Evolutionary conservation across 2,113 vertebrate species (phyloP).

Genomic region (Puffinus mauretanicus): DNA sequence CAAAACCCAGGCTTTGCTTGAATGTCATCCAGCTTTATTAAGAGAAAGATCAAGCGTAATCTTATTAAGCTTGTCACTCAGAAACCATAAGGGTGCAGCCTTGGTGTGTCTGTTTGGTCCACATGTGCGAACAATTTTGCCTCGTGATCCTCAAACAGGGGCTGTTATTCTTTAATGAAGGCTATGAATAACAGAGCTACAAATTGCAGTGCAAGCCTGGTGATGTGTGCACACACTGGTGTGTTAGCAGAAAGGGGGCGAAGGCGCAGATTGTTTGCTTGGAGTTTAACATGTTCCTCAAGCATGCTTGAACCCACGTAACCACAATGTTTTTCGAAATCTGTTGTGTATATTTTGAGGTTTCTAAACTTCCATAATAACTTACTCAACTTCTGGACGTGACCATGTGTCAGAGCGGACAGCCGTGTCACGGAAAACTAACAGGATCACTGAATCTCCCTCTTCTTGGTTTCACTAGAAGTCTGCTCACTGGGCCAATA

Average conservation of each 20-base stretch:
- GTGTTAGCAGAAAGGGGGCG: not conserved
- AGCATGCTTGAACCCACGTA: not conserved
- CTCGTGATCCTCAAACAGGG: slow-evolving; percentile 6
- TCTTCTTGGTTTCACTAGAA: not conserved
- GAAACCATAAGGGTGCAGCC: slow-evolving; percentile 26
- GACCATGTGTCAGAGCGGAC: not conserved
- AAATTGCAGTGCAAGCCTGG: not conserved
- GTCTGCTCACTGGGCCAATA: not conserved
- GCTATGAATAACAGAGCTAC: slow-evolving; percentile 11
- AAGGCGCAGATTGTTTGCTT: slow-evolving; percentile 24
- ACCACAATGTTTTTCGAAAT: slow-evolving; percentile 33
- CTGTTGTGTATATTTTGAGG: slow-evolving; percentile 51
- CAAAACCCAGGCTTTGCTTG: slow-evolving; percentile 43
- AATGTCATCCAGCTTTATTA: slow-evolving; percentile 63
- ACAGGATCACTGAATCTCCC: not conserved
- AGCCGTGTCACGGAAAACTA: not conserved
- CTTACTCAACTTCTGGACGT: slow-evolving; percentile 4
- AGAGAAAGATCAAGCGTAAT: slow-evolving; percentile 60
- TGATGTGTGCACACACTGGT: not conserved
- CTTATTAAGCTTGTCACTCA: slow-evolving; percentile 66
- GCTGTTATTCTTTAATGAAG: slow-evolving; percentile 47
- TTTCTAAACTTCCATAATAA: slow-evolving; percentile 31
- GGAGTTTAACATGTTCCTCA: slow-evolving; percentile 13
- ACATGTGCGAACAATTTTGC: slow-evolving; percentile 52
- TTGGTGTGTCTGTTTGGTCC: slow-evolving; percentile 25